Conservation (phyloP, 2,113 vertebrate species). For the Hippocampus barbouri region DNA sequence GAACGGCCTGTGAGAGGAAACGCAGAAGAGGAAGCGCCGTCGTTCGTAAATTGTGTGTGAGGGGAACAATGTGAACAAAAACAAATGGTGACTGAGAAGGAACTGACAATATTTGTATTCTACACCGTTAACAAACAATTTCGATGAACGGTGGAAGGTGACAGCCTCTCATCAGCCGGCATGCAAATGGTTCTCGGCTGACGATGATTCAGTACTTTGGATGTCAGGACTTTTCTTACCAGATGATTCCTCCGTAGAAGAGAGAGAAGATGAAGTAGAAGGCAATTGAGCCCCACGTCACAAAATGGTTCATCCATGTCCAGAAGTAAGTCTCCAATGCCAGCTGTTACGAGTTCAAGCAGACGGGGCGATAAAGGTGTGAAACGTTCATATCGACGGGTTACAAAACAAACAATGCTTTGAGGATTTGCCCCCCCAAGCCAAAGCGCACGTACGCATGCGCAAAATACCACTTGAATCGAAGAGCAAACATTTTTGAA, state of each 20-base stretch:
- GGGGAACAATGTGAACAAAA: neutral
- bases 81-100: no score
- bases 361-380: neutral
- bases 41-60: neutral
- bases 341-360: conserved; percentile 72
- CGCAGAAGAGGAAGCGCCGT: no score
- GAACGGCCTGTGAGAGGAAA: conserved; percentile 81
- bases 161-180: no score
- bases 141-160: no score
- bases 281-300: conserved; percentile 96
- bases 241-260: conserved; percentile 97
- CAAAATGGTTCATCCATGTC: conserved; percentile 99
- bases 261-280: conserved; percentile 99
- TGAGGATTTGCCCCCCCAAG: neutral
- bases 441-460: no score
- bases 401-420: conserved; percentile 19
- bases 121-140: no score
- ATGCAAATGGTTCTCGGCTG: neutral
- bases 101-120: no score
- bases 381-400: conserved; percentile 11
- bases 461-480: neutral
- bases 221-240: conserved; percentile 71
- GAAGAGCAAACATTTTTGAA: neutral
- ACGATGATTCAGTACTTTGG: neutral
- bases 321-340: conserved; percentile 97